Evolutionary conservation across 2,888 invertebrate species (phyloP).

Genomic region (Melipona bicolor): DNA sequence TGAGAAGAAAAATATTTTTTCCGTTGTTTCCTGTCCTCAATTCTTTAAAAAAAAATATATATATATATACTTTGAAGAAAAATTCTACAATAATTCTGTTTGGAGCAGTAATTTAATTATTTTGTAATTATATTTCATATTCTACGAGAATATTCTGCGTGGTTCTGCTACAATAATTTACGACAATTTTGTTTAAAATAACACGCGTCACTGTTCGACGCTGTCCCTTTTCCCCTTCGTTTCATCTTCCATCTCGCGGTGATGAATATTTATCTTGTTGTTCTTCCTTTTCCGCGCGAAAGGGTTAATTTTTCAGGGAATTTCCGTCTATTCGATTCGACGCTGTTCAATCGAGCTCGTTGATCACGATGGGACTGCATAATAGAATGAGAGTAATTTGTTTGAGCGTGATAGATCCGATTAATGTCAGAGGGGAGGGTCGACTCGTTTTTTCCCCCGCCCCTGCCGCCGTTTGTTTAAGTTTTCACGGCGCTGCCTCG

Average conservation of each 20-base stretch:
- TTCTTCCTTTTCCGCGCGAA: background rate
- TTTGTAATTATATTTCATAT: too few relatives aligned
- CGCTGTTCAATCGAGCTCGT: constrained; percentile 1
- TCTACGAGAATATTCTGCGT: too few relatives aligned
- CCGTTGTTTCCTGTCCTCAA: too few relatives aligned
- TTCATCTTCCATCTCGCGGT: background rate
- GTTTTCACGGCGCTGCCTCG: constrained; percentile 8
- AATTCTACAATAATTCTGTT: too few relatives aligned
- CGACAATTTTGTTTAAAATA: too few relatives aligned
- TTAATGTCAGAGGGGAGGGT: background rate
- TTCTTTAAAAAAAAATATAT: too few relatives aligned
- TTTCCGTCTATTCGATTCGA: constrained; percentile 1
- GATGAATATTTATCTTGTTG: background rate
- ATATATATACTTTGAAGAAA: too few relatives aligned
- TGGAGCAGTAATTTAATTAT: too few relatives aligned
- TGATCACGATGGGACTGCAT: constrained; percentile 11
- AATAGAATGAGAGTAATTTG: constrained; percentile 24
- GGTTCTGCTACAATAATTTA: too few relatives aligned
- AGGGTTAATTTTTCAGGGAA: background rate
- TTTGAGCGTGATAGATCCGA: constrained; percentile 23
- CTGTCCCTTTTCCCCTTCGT: background rate
- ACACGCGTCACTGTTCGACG: background rate
- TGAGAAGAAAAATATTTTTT: too few relatives aligned
- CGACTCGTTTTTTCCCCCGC: background rate
- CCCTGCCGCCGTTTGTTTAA: constrained; percentile 3